phyloP scores from a whole-genome alignment of 2,888 invertebrate species.

The Digitonthophagus gazella region DNA sequence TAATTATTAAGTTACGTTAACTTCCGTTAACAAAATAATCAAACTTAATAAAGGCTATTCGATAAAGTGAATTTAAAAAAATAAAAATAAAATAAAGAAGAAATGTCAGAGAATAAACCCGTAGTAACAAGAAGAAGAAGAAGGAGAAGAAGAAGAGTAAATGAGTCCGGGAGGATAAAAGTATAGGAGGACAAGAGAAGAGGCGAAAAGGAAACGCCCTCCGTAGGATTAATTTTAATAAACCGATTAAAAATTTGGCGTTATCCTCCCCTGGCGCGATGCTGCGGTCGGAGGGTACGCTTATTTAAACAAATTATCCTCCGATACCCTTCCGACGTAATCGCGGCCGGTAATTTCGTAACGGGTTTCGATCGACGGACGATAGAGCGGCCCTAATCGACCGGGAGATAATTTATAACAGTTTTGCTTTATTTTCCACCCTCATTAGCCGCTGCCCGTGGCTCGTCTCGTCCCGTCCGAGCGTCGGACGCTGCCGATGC shows the following conservation, averaged over 20 bases:
- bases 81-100: background rate
- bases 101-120: too few species aligned
- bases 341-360: slow-evolving; percentile 51
- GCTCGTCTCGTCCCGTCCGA: slow-evolving; percentile 7
- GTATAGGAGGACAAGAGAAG: too few species aligned
- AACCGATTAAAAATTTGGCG: slow-evolving; percentile 13
- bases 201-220: background rate
- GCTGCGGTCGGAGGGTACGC: slow-evolving; percentile 20
- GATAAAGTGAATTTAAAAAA: background rate
- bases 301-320: slow-evolving; percentile 48
- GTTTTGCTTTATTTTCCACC: slow-evolving; percentile 51
- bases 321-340: slow-evolving; percentile 42
- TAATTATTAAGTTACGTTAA: too few species aligned
- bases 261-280: background rate
- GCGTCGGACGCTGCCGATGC: slow-evolving; percentile 34
- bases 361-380: slow-evolving; percentile 52
- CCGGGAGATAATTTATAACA: slow-evolving; percentile 50
- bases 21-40: too few species aligned
- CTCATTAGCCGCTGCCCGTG: slow-evolving; percentile 45
- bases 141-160: too few species aligned
- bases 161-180: too few species aligned
- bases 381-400: slow-evolving; percentile 50
- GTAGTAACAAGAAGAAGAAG: too few species aligned
- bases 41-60: too few species aligned
- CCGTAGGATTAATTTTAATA: slow-evolving; percentile 10